Percentiles rank a stretch among this genome's conserved stretches.
phyloP scores from a whole-genome alignment of 1,140 invertebrate species.

The Caligus rogercresseyi region DNA sequence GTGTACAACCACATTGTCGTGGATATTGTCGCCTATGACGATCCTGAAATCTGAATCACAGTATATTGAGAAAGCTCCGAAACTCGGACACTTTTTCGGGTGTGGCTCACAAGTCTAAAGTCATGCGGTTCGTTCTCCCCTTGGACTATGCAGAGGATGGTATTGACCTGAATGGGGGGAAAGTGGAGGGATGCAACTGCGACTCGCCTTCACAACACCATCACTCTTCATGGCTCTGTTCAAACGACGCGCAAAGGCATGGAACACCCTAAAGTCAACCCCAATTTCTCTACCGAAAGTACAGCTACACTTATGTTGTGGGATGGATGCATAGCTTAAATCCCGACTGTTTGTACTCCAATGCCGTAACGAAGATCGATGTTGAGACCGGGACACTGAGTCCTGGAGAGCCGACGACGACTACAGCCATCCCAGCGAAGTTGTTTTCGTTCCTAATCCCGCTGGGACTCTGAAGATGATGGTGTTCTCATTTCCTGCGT shows the following conservation, averaged over 20 bases:
- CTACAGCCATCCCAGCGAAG: constrained; percentile 2
- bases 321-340: constrained; percentile 8
- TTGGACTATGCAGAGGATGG: neutral
- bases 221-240: neutral
- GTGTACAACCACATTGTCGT: neutral
- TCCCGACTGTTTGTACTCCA: neutral
- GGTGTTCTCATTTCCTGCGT: constrained; percentile 5
- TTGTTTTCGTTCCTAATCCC: neutral
- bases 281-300: constrained; percentile 1
- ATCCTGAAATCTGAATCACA: constrained; percentile 9
- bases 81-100: neutral
- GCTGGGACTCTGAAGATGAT: constrained; percentile 2
- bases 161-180: neutral
- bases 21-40: constrained; percentile 8
- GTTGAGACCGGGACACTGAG: constrained; percentile 3
- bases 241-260: neutral
- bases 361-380: constrained; percentile 12
- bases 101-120: neutral
- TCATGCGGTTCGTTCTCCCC: neutral
- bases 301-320: constrained; percentile 7
- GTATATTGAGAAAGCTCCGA: constrained; percentile 5
- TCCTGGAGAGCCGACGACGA: constrained; percentile 9
- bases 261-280: constrained; percentile 6
- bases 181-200: neutral
- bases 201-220: neutral